Base-by-base conservation (phyloP, 2,797 vertebrate species). In the Taenioides sp. region DNA sequence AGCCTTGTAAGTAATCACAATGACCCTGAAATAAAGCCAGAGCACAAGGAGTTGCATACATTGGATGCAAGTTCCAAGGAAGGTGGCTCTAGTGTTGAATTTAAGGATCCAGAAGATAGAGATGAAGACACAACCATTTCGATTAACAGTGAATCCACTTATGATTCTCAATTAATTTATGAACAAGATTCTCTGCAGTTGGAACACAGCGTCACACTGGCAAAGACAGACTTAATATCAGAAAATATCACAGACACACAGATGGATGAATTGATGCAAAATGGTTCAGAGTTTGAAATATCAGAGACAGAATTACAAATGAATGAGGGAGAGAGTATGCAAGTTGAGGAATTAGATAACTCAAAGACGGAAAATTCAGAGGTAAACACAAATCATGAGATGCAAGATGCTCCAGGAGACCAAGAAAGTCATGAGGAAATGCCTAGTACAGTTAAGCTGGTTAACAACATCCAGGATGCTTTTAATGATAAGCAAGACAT, bases 51-150 rank as follows among this genome's bases (percentile, higher is more conserved):
- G 16, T 49, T 20, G 4, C 49, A 65, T 17, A 9, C 28, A 18
- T 14, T 27, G 37, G 59, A 76, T 9, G 28, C 6, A 17, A 76
- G 49, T 23, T 52, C 69, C 37, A 37, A 60, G 43, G 61, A 57
- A 47, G 59, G 67, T 52, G 66, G 3, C 49, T 14, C 11, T 3
- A 12, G 16, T 25, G 7, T n/a, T 50, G 62, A 66, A 52, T 37
- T 25, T 43, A 4, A 37, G 4, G 1, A 40, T 69, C 64, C 64
- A 67, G 73, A 58, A 1, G 9, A n/a, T 20, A 50, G 66, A 71
- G 73, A 78, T 5, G 77, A 76, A n/a, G 31, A 77, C 2, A 61
- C 9, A 68, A 49, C 7, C 1, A 22, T 69, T 55, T 34, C 72
- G 2, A 58, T 58, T 25, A 34, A 10, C 61, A 64, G 75, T 37